Base-by-base conservation (phyloP, 1,140 invertebrate species). In the Liolophura sinensis region DNA sequence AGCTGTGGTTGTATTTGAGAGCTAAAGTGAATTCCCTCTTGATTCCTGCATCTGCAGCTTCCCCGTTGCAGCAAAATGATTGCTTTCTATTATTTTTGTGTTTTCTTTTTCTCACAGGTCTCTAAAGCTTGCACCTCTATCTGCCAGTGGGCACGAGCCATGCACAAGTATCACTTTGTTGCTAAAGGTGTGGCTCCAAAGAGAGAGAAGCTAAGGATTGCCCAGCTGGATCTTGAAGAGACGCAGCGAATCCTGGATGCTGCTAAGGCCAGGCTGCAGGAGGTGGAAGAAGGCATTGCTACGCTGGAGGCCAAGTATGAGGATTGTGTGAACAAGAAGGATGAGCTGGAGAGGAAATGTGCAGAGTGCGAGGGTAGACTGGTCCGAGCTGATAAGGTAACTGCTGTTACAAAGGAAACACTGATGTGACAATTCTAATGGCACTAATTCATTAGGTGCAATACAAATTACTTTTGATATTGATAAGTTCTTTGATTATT, bases 51-150 rank as follows among this genome's bases (percentile, higher is more conserved):
- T 9, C 9, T 40, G 9, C 9, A 40, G 3, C 31, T 40, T 40
- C 9, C 31, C 25, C 0, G 22, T 18, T 57, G 15, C 0, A 57
- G 15, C 15, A 15, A 22, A 57, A 57, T 18, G 1, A 61, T 60
- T 64, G n/a, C n/a, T n/a, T n/a, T n/a, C n/a, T n/a, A n/a, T n/a
- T n/a, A n/a, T 64, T 61, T 14, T 47, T 62, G 27, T 63, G 50
- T 64, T 47, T 46, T n/a, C 46, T 55, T 61, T 47, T 20, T 54
- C 57, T 60, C 60, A 11, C 67, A 90, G 93, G 46, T 91, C 0
- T 92, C 91, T 0, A 92, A 93, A 87, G 93, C 94, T 1, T 95
- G 93, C 72, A 92, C 91, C 64, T 94, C 93, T 7, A 90, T 97
- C 81, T 95, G 94, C 73, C 89, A 94, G 77, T 97, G 94, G 94